phyloP scores from a whole-genome alignment of 2,113 vertebrate species.

The Heliornis fulica region DNA sequence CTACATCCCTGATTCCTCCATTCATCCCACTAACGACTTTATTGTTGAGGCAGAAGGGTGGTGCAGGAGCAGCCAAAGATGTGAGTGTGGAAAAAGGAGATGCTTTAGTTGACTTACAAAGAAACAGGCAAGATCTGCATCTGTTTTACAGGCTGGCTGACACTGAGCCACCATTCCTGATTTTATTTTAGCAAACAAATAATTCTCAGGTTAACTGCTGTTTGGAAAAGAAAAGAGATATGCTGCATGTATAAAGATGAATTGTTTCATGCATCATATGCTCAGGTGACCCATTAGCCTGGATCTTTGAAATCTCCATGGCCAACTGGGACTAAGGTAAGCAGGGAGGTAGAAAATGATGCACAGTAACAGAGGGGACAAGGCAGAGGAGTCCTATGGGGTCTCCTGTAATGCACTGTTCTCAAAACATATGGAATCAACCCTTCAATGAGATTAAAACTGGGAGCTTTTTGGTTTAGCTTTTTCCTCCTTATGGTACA shows the following conservation, averaged over 20 bases:
- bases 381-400: neutral
- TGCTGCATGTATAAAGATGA: neutral
- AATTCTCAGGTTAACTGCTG: neutral
- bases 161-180: neutral
- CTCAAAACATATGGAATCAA: neutral
- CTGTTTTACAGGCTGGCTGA: neutral
- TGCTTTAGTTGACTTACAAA: neutral
- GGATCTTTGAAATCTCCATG: neutral
- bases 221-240: neutral
- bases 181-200: neutral
- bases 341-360: neutral
- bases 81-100: neutral
- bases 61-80: neutral
- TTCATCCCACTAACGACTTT: neutral
- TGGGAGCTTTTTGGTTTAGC: accelerated
- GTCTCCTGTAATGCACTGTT: neutral
- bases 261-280: neutral
- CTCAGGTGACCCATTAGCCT: neutral
- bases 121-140: neutral
- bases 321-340: neutral
- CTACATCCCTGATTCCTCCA: neutral
- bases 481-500: neutral
- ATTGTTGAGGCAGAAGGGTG: neutral
- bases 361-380: neutral
- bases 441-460: neutral